These are phyloP conservation scores for Achatina immaculata DNA, from an alignment of 1,140 invertebrate species.

Conservation along the genomic window DNA sequence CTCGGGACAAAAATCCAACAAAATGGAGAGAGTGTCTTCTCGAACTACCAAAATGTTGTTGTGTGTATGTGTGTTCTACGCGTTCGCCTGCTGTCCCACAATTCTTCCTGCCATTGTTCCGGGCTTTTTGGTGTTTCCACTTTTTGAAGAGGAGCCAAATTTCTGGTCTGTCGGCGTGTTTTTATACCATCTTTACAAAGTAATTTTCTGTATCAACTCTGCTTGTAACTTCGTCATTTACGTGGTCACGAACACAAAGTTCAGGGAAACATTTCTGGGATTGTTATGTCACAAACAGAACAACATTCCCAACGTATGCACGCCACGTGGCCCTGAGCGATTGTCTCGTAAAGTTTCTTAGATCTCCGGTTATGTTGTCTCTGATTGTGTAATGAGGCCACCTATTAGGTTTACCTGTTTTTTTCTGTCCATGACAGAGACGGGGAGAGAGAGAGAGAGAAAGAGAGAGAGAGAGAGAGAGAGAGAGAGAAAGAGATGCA, in stretches of 20 bases:
- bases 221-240: slow-evolving; percentile 28
- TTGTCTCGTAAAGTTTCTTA: too few species aligned
- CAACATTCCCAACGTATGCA: too few species aligned
- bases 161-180: slow-evolving; percentile 3
- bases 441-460: too few species aligned
- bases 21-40: neutral
- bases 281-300: too few species aligned
- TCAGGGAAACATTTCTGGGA: neutral
- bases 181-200: slow-evolving; percentile 1
- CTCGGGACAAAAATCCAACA: neutral
- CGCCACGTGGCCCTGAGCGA: too few species aligned
- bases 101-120: neutral
- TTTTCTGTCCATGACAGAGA: too few species aligned
- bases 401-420: too few species aligned
- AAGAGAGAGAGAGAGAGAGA: too few species aligned
- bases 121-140: neutral
- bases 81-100: neutral
- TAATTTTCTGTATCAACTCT: slow-evolving; percentile 8
- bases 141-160: neutral
- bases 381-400: too few species aligned
- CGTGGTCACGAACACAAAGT: slow-evolving; percentile 12
- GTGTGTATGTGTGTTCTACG: slow-evolving; percentile 19
- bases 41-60: slow-evolving; percentile 25
- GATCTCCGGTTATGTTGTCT: too few species aligned
- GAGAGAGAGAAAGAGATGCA: too few species aligned